A percentile compares a stretch with the other conserved stretches of the same genome.
Conservation (phyloP, 2,797 vertebrate species). For the Sitta carolinensis region DNA sequence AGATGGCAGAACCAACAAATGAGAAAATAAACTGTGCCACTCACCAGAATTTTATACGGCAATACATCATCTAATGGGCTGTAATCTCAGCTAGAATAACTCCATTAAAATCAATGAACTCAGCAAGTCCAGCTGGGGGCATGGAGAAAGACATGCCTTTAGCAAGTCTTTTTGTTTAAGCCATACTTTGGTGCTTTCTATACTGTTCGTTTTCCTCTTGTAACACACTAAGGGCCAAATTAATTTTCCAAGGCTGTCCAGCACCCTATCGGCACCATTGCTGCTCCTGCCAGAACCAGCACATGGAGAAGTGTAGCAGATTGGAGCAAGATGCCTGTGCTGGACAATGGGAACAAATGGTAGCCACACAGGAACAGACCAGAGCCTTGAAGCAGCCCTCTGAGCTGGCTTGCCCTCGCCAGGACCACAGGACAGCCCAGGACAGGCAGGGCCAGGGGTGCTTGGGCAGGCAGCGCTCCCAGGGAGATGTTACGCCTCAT, state of each 20-base stretch:
- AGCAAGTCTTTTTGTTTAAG: not conserved
- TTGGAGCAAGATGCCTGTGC: fast-evolving
- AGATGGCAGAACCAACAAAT: not conserved
- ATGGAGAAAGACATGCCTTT: not conserved
- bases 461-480: not conserved
- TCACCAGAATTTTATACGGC: not conserved
- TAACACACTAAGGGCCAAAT: not conserved
- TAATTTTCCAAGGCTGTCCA: not conserved
- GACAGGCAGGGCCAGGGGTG: not conserved
- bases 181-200: not conserved
- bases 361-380: not conserved
- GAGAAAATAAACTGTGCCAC: not conserved
- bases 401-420: not conserved
- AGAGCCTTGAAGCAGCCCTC: not conserved
- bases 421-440: not conserved
- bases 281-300: not conserved
- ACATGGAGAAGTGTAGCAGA: not conserved
- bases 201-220: not conserved
- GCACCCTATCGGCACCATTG: not conserved
- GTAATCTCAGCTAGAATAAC: not conserved
- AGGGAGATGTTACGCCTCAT: not conserved
- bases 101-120: not conserved
- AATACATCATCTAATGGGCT: not conserved
- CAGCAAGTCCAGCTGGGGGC: not conserved
- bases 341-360: not conserved